Evolutionary conservation across 2,113 vertebrate genomes (phyloP).

Genomic region (Cacatua alba): DNA sequence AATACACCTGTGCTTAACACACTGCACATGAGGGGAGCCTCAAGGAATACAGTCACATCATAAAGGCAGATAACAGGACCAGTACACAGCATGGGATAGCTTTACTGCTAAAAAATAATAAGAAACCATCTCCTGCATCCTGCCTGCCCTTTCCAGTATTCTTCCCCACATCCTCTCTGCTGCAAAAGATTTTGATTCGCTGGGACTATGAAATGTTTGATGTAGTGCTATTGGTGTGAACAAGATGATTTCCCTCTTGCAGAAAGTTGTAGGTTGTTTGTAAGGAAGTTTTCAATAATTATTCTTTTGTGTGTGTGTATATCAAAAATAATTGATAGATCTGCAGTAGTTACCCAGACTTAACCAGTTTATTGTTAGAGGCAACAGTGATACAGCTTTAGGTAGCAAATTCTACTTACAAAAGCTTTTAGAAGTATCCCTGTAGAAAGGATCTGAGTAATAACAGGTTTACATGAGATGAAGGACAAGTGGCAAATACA

Average conservation of each 20-base stretch:
- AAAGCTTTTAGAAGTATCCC: neutral
- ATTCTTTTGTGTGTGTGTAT: neutral
- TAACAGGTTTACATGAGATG: neutral
- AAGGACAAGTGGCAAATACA: neutral
- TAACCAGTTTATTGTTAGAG: neutral
- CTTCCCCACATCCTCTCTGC: neutral
- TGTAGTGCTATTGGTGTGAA: fast-evolving
- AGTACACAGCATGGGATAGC: neutral
- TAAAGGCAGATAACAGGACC: neutral
- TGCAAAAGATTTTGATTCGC: neutral
- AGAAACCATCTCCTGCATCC: neutral
- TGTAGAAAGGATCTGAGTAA: neutral
- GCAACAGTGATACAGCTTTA: fast-evolving
- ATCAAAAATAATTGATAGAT: neutral
- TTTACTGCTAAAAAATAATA: neutral
- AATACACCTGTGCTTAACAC: neutral
- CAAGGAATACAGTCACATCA: neutral
- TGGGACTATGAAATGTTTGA: neutral
- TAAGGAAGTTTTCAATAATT: neutral
- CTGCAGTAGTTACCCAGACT: neutral
- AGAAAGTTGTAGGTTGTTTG: neutral
- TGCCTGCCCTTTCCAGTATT: neutral
- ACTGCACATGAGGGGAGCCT: neutral
- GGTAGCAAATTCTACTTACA: neutral
- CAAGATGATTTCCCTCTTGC: neutral